phyloP scores from a whole-genome alignment of 1,140 invertebrate genomes.

The Bombus superbus region DNA sequence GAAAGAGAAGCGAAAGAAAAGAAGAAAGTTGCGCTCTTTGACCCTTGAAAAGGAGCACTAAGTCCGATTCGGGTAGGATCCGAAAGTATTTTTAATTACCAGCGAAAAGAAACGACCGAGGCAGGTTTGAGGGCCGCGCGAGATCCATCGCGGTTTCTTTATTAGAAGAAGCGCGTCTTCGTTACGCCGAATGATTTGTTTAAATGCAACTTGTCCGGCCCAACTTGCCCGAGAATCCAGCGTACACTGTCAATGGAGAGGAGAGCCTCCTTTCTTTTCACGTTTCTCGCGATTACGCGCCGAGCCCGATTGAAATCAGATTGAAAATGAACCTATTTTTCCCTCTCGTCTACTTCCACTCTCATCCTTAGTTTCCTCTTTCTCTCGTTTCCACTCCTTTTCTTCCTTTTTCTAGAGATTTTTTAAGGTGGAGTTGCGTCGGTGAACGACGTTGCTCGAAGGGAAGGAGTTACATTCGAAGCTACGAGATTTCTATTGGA shows the following conservation, averaged over 20 bases:
- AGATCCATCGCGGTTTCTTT: slow-evolving; percentile 16
- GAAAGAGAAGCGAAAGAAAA: background rate
- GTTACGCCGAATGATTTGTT: slow-evolving; percentile 40
- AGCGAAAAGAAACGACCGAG: background rate
- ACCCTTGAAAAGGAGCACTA: slow-evolving; percentile 1
- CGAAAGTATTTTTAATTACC: slow-evolving; percentile 45
- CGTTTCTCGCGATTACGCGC: slow-evolving; percentile 18
- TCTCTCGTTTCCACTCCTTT: too few relatives aligned
- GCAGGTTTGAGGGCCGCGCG: slow-evolving; percentile 11
- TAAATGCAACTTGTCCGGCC: slow-evolving; percentile 15
- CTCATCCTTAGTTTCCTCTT: background rate
- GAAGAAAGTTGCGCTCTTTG: background rate
- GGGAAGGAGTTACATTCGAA: background rate
- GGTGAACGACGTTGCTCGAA: slow-evolving; percentile 1
- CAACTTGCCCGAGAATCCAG: slow-evolving; percentile 4
- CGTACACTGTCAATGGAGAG: slow-evolving; percentile 7
- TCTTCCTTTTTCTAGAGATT: background rate
- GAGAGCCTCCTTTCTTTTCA: background rate
- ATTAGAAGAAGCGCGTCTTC: slow-evolving; percentile 35
- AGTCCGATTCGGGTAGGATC: background rate
- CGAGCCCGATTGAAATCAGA: slow-evolving; percentile 8
- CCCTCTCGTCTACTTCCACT: too few relatives aligned
- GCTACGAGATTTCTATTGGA: slow-evolving; percentile 12
- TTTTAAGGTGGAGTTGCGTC: background rate
- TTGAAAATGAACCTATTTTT: background rate